Evolutionary conservation across 2,797 vertebrate species (phyloP).

Genomic region (Ibycter americanus): DNA sequence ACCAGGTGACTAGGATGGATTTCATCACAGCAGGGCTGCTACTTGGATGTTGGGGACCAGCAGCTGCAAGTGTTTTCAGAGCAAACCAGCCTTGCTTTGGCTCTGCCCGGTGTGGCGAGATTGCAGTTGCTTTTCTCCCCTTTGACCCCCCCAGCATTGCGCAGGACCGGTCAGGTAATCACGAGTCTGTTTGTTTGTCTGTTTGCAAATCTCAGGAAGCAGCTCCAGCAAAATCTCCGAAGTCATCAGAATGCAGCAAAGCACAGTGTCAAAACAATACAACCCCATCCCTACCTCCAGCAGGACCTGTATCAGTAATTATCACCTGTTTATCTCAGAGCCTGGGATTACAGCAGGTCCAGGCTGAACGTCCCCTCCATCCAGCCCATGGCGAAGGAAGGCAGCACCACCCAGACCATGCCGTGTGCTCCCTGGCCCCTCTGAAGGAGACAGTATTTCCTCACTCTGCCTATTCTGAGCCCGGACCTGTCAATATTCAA

Average conservation of each 20-base stretch:
- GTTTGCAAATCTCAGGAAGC: constrained; percentile 46
- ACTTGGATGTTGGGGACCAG: neutral
- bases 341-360: neutral
- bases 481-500: neutral
- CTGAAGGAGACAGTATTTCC: neutral
- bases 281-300: neutral
- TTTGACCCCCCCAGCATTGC: neutral
- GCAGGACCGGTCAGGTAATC: constrained; percentile 34
- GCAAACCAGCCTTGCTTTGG: constrained; percentile 9
- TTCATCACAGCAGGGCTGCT: neutral
- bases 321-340: constrained; percentile 29
- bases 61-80: neutral
- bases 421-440: neutral
- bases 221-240: constrained; percentile 53
- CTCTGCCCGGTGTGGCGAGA: neutral
- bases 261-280: constrained; percentile 41
- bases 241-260: constrained; percentile 62
- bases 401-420: neutral
- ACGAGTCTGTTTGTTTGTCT: constrained; percentile 2
- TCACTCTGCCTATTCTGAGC: neutral
- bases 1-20: neutral
- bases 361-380: neutral
- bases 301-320: constrained; percentile 33
- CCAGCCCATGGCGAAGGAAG: neutral
- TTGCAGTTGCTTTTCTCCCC: constrained; percentile 17